phyloP scores from a whole-genome alignment of 2,888 invertebrate species.

The Hirudinaria manillensis region DNA sequence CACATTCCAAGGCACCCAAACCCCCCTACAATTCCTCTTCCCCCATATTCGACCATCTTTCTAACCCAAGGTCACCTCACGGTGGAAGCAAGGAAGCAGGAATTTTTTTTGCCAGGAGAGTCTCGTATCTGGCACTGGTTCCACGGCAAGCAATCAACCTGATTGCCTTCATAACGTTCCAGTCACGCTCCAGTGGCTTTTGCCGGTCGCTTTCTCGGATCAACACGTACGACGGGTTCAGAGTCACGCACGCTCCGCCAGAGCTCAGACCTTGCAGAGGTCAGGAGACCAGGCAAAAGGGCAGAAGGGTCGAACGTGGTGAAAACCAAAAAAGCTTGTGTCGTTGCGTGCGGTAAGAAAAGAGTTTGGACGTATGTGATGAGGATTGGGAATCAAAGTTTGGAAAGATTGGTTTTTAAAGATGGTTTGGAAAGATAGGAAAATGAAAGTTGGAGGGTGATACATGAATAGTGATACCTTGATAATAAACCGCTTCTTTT shows the following conservation, averaged over 20 bases:
- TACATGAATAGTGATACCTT: too few relatives aligned
- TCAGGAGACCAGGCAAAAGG: neutral
- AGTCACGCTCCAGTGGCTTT: neutral
- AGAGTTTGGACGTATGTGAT: too few relatives aligned
- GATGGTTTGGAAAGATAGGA: too few relatives aligned
- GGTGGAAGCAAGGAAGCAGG: neutral
- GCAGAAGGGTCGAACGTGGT: neutral
- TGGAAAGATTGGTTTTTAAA: too few relatives aligned
- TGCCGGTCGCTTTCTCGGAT: neutral
- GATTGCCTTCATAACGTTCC: constrained; percentile 8
- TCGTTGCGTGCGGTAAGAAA: neutral
- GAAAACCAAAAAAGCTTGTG: neutral
- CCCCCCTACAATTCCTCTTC: neutral
- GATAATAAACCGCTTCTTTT: too few relatives aligned
- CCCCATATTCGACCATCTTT: neutral
- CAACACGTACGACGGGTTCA: too few relatives aligned
- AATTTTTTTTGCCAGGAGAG: neutral
- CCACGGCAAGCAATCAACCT: neutral
- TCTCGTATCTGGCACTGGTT: neutral
- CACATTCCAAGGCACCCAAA: neutral
- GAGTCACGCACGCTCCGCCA: too few relatives aligned
- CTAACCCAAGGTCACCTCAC: neutral
- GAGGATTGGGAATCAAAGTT: too few relatives aligned
- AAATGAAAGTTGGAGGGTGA: too few relatives aligned
- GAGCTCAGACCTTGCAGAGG: neutral